phyloP scores from a whole-genome alignment of 1,140 invertebrate species.

The Varroa destructor region DNA sequence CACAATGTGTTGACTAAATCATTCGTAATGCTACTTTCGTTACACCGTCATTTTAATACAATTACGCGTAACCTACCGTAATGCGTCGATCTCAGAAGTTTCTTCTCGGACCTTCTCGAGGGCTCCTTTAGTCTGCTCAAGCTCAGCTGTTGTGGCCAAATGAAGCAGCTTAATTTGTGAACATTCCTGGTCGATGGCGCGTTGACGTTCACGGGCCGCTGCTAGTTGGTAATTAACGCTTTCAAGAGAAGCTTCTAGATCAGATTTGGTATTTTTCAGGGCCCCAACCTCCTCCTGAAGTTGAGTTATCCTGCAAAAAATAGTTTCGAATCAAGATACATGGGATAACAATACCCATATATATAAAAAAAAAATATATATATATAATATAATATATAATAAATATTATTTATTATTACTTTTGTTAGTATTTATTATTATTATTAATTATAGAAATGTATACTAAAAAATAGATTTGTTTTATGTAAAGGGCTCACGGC shows the following conservation, averaged over 20 bases:
- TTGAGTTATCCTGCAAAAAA: neutral
- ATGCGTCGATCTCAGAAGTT: neutral
- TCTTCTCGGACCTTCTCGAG: neutral
- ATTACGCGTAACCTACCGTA: neutral
- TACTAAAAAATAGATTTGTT: too few species aligned
- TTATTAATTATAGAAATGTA: too few species aligned
- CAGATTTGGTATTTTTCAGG: neutral
- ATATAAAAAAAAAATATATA: too few species aligned
- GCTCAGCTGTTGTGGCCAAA: slow-evolving; percentile 22
- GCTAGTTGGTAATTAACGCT: neutral
- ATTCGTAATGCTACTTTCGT: too few species aligned
- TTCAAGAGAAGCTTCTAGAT: neutral
- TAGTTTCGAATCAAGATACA: neutral
- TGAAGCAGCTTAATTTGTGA: slow-evolving; percentile 7
- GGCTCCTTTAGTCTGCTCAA: slow-evolving; percentile 6
- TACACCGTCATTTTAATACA: too few species aligned
- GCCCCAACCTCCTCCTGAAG: neutral
- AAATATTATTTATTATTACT: too few species aligned
- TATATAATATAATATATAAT: too few species aligned
- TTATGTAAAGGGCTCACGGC: too few species aligned
- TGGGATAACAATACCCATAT: too few species aligned
- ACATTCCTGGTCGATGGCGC: neutral
- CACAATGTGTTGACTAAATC: too few species aligned
- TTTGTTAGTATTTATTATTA: too few species aligned
- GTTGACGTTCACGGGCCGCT: neutral